Base-by-base conservation (phyloP, 30 jellyfish, hydroid and myxozoan species). In the Nemopilema nomurai region DNA sequence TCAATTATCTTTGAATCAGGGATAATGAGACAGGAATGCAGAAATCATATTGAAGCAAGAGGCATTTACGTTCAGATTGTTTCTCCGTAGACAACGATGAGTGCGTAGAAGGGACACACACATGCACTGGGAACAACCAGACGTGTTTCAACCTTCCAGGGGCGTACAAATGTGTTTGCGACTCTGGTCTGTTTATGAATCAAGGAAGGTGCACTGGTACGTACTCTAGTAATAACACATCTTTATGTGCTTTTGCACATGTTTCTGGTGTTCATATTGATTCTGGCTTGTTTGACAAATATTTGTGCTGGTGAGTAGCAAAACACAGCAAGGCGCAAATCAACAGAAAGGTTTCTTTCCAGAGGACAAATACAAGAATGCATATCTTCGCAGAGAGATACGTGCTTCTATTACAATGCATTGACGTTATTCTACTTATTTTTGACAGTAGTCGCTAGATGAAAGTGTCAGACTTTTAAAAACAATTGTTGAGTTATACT, bases 171-270 rank as follows among this genome's bases (percentile, higher is more conserved):
- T 85, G 94, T 41, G 79, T 28, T 17, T 85, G 94, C 67, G 78
- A 74, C 49, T 53, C 31, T 57, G 94, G 94, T 4, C 69, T 67
- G 18, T 18, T 25, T 26, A 13, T 66, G 73, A n/a, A 28, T 1
- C 33, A 76, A 23, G 94, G 94, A 67, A 67, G 75, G 29, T 85
- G 94, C 67, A 31, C 7, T n/a, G 80, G 89, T 74, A 74, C 17
- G 76, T 27, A 27, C 19, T 41, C 57, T 41, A 41, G 57, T 41
- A 41, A 13, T 13, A 41, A 41, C 6, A 41, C 7, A n/a, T 69
- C 24, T 20, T 29, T 28, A 18, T 18, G 17, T 4, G 16, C 16
- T 27, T 1, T 23, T 69, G 79, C 9, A 23, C 18, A 41, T 69
- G 18, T n/a, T 29, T 21, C 74, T 20, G 74, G 31, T 20, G 74